Evolutionary conservation across 1,140 invertebrate genomes (phyloP).

Genomic region (Lepidotrigona ventralis): DNA sequence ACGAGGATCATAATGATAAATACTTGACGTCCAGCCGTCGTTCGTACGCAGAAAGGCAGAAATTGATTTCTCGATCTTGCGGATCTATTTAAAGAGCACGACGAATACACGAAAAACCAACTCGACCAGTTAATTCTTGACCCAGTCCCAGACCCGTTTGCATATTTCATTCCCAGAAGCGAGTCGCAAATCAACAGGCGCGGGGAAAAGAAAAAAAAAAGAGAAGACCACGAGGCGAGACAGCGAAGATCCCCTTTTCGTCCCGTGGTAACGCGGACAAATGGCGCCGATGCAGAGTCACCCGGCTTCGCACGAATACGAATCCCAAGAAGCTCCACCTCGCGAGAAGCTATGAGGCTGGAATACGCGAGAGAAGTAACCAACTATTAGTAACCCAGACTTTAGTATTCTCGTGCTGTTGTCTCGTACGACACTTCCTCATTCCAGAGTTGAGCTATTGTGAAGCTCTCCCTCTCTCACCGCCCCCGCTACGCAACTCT

Average conservation of each 20-base stretch:
- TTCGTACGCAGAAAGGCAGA: not conserved
- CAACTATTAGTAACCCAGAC: slow-evolving; percentile 73
- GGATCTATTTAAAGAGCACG: not conserved
- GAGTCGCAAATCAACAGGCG: slow-evolving; percentile 32
- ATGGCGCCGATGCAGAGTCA: slow-evolving; percentile 49
- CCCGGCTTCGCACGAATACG: slow-evolving; percentile 56
- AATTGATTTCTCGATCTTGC: not conserved
- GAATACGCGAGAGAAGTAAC: slow-evolving; percentile 64
- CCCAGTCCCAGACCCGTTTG: not conserved
- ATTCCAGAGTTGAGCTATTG: slow-evolving; percentile 71
- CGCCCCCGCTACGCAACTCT: slow-evolving; percentile 38
- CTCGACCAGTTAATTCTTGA: slow-evolving; percentile 25
- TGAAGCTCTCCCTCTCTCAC: slow-evolving; percentile 48
- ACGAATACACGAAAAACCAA: not conserved
- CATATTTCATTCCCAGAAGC: slow-evolving; percentile 19
- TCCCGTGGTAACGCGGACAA: slow-evolving; percentile 27
- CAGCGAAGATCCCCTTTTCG: slow-evolving; percentile 22
- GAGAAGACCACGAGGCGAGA: slow-evolving; percentile 6
- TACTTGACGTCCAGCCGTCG: not conserved
- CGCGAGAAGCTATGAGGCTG: slow-evolving; percentile 59
- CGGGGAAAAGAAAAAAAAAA: not conserved
- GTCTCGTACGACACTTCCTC: slow-evolving; percentile 68
- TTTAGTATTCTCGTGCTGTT: slow-evolving; percentile 74
- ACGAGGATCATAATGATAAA: no score
- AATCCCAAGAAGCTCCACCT: slow-evolving; percentile 61